These are phyloP conservation scores for Standfussiana lucernea DNA, from an alignment of 2,888 invertebrate genomes.

Conservation along the genomic window DNA sequence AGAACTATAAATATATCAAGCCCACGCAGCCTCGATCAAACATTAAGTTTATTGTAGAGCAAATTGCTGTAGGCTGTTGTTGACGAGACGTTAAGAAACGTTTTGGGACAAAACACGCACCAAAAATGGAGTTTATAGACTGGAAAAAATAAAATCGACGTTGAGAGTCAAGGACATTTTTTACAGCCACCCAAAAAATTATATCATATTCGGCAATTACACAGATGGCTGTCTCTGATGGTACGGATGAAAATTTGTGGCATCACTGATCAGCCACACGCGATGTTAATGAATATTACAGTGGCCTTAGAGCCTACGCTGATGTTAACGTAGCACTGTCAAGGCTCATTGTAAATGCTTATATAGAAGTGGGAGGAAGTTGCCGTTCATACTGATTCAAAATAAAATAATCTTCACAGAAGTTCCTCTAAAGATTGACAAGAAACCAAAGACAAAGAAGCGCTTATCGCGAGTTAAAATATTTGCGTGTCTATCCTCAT, in stretches of 20 bases:
- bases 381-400: constrained; percentile 55
- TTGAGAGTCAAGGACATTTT: constrained; percentile 58
- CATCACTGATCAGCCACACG: constrained; percentile 72
- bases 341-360: constrained; percentile 73
- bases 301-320: constrained; percentile 81
- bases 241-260: constrained; percentile 71
- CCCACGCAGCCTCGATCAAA: constrained; percentile 81
- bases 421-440: constrained; percentile 40
- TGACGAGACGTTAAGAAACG: constrained; percentile 44
- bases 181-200: constrained; percentile 70
- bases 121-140: constrained; percentile 16
- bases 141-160: constrained; percentile 25
- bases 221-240: constrained; percentile 65
- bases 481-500: constrained; percentile 60
- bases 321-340: constrained; percentile 78
- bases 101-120: constrained; percentile 39
- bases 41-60: constrained; percentile 77
- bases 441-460: constrained; percentile 62
- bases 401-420: constrained; percentile 47
- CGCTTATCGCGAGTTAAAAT: constrained; percentile 62
- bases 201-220: constrained; percentile 73
- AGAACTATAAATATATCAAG: constrained; percentile 83
- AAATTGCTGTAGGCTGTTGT: constrained; percentile 62
- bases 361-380: constrained; percentile 57
- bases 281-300: constrained; percentile 77